Conservation (phyloP, 2,888 invertebrate genomes). For the Cetonia aurata region DNA sequence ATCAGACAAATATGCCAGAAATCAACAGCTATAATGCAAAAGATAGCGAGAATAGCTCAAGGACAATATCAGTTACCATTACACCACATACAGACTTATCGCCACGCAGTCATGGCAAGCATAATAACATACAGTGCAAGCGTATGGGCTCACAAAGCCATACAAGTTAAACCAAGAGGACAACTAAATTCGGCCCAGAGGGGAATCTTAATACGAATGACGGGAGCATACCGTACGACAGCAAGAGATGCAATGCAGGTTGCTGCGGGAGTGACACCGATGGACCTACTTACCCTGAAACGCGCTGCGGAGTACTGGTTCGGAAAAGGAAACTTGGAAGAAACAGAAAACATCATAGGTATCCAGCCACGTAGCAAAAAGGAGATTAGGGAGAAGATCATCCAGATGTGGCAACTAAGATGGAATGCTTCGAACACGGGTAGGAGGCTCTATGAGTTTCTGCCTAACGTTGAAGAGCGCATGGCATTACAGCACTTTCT, state of each 20-base stretch:
- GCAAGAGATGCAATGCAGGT: conserved; percentile 33
- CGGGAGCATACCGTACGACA: conserved; percentile 24
- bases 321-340: background rate
- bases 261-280: background rate
- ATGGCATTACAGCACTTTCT: background rate
- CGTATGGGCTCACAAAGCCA: conserved; percentile 4
- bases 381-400: background rate
- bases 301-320: conserved; percentile 11
- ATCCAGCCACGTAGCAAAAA: too few species aligned
- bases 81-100: conserved; percentile 8
- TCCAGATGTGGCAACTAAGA: conserved; percentile 2
- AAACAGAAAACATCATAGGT: background rate
- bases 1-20: background rate
- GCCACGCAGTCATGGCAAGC: conserved; percentile 4
- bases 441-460: background rate
- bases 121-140: conserved; percentile 21
- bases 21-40: conserved; percentile 7
- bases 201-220: conserved; percentile 1
- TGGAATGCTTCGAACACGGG: conserved; percentile 6
- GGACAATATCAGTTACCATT: background rate
- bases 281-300: conserved; percentile 20
- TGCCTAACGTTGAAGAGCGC: conserved; percentile 11
- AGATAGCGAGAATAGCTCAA: conserved; percentile 1
- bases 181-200: background rate
- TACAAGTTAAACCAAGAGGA: background rate